A percentile compares a stretch with the other conserved stretches of the same genome.
Evolutionary conservation across 2,113 vertebrate genomes (phyloP).

Genomic region (Bubo scandiacus): DNA sequence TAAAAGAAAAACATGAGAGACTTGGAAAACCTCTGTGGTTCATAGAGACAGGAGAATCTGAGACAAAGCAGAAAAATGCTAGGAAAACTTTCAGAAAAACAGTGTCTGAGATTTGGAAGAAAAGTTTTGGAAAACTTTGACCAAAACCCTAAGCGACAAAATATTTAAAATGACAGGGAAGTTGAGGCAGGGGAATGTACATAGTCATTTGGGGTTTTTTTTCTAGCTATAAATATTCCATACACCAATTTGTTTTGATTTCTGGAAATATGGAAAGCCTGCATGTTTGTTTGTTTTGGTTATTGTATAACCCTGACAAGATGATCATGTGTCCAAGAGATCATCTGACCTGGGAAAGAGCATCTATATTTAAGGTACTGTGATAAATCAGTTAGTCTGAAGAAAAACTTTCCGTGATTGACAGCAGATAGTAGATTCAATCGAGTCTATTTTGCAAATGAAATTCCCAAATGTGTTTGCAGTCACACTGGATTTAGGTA

Average conservation of each 20-base stretch:
- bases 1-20: not conserved
- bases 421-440: not conserved
- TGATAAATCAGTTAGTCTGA: not conserved
- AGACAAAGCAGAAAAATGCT: not conserved
- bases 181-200: not conserved
- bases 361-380: not conserved
- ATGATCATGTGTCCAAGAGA: not conserved
- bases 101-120: not conserved
- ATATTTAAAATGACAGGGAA: not conserved
- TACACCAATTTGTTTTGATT: not conserved
- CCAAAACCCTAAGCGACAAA: not conserved
- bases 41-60: not conserved
- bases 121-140: not conserved
- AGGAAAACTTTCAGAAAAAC: not conserved
- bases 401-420: not conserved
- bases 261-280: not conserved
- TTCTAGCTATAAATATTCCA: not conserved
- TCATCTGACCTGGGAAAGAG: not conserved
- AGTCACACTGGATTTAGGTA: not conserved
- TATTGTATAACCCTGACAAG: not conserved
- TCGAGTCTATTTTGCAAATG: not conserved
- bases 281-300: not conserved
- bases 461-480: not conserved
- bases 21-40: not conserved
- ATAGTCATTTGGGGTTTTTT: not conserved